Base-by-base conservation (phyloP, 2,888 invertebrate genomes). In the Acleris cristana region DNA sequence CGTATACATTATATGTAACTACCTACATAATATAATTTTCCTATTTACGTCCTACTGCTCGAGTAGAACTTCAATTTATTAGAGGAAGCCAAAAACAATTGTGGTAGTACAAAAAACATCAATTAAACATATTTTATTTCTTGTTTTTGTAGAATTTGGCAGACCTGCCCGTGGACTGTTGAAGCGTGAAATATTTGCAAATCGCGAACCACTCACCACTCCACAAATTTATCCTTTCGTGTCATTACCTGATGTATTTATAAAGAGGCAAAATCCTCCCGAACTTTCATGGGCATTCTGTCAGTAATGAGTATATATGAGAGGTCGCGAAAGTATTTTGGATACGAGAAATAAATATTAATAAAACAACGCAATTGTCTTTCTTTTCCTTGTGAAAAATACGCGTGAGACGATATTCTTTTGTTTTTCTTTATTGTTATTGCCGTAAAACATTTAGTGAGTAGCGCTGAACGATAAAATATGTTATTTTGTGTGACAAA, bases 401-500 rank as follows among this genome's bases (percentile, higher is more conserved):
- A 84, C 84, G 80, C 81, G 79, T 79, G 82, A 85, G 83, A 89
- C 89, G 88, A 89, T 91, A 89, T 88, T 84, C 88, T 89, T 90
- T 90, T 90, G 89, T 91, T 88, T 90, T 90, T 92, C 89, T 92
- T 92, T 91, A 92, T 90, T 89, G 89, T 90, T 90, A 92, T 90
- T 89, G 85, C 87, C 84, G 88, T 90, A 87, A 90, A 91, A 87
- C 91, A 90, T 92, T 92, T 91, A 92, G 91, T 85, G 83, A 81
- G 82, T 83, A 79, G 79, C 83, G 79, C 78, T 81, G 81, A 74
- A 77, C 85, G 74, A 91, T 92, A 92, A 92, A 92, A 90, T 89
- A 90, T 84, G 83, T 86, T 90, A 92, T 92, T 92, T 92, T 92
- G 92, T 92, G 92, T 92, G 92, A 92, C 92, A 91, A 92, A 92